Conservation (phyloP, 2,113 vertebrate species). For the Machaerirhynchus nigripectus region DNA sequence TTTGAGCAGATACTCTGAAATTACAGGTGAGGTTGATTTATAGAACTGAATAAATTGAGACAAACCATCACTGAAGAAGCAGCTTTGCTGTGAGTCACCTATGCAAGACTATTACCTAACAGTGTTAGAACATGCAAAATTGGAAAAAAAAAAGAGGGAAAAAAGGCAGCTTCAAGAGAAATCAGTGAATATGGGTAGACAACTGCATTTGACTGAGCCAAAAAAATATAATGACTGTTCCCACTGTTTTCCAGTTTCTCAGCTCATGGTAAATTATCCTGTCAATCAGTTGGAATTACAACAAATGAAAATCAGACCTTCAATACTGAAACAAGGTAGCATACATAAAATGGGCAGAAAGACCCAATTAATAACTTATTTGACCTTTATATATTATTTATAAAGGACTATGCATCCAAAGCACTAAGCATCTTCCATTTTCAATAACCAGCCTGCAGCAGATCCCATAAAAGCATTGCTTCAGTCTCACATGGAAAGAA, state of each 20-base stretch:
- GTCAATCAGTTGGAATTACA: neutral
- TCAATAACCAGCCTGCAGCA: slow-evolving; percentile 17
- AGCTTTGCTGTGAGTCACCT: neutral
- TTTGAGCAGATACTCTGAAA: neutral
- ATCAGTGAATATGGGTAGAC: neutral
- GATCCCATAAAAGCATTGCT: neutral
- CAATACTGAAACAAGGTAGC: neutral
- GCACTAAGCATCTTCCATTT: neutral
- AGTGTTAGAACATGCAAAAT: neutral
- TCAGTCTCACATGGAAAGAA: neutral
- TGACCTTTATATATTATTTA: slow-evolving; percentile 36
- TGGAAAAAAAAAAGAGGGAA: neutral
- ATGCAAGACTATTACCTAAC: neutral
- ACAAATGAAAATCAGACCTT: slow-evolving; percentile 2
- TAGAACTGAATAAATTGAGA: neutral
- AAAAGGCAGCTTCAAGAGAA: neutral
- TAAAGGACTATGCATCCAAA: neutral
- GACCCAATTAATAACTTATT: slow-evolving; percentile 8
- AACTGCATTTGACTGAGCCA: neutral
- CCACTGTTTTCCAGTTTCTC: neutral
- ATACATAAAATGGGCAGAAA: neutral
- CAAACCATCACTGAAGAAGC: neutral
- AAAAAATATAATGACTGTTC: neutral
- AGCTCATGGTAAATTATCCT: neutral
- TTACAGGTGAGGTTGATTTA: neutral